These are phyloP conservation scores for Simalia tracyae DNA, from an alignment of 2,797 vertebrate species.

Conservation along the genomic window DNA sequence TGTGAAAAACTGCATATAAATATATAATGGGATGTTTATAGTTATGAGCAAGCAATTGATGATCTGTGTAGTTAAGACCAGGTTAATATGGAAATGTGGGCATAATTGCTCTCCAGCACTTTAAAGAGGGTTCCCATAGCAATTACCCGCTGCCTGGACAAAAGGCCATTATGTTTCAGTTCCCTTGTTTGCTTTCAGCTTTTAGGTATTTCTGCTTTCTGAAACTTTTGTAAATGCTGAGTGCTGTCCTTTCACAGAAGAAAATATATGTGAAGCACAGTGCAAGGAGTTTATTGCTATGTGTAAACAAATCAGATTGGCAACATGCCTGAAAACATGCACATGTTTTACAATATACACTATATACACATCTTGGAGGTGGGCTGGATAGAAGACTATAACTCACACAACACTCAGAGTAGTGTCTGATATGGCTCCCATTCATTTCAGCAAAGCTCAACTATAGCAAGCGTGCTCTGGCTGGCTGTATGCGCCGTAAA, in stretches of 20 bases:
- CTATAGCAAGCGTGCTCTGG: neutral
- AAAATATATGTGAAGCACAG: neutral
- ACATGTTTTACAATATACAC: neutral
- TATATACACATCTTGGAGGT: neutral
- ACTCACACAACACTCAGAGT: neutral
- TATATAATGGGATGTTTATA: neutral
- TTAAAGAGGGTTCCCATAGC: neutral
- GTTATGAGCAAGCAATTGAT: neutral
- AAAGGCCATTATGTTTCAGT: neutral
- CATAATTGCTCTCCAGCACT: neutral
- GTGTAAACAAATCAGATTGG: neutral
- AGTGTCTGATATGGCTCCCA: neutral
- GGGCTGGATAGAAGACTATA: neutral
- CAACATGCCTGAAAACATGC: neutral
- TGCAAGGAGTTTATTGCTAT: neutral
- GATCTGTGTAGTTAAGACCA: neutral
- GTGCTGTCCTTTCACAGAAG: neutral
- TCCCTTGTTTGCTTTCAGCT: neutral
- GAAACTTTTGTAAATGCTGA: neutral
- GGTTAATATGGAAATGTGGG: neutral
- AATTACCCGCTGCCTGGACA: neutral
- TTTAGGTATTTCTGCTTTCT: neutral
- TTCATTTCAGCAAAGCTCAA: neutral
- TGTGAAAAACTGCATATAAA: neutral
- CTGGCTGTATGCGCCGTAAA: neutral